These are phyloP conservation scores for Passer montanus DNA, from an alignment of 2,113 vertebrate species.

Conservation along the genomic window DNA sequence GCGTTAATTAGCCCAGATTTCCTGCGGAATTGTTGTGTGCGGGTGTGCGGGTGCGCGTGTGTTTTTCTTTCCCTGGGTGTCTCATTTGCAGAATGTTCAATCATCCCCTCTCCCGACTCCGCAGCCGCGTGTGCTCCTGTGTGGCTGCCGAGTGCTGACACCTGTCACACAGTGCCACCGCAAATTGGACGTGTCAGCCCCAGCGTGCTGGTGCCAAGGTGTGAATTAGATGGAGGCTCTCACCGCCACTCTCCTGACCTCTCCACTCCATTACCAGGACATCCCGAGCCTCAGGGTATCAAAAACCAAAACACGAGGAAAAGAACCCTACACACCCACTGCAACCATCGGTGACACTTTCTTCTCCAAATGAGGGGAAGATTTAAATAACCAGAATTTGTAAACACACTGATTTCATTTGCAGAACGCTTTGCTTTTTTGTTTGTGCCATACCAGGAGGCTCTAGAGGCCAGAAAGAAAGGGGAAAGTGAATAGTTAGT, in stretches of 20 bases:
- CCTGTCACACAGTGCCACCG: slow-evolving; percentile 67
- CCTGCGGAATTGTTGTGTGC: neutral
- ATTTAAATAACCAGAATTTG: neutral
- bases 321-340: neutral
- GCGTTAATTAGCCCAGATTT: slow-evolving; percentile 43
- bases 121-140: neutral
- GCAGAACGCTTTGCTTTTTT: neutral
- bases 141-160: slow-evolving; percentile 57
- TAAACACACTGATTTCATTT: neutral
- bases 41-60: neutral
- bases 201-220: slow-evolving; percentile 62
- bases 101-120: slow-evolving; percentile 18
- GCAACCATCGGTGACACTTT: neutral
- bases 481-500: neutral
- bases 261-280: slow-evolving; percentile 19
- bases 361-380: neutral
- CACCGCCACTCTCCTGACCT: slow-evolving; percentile 35
- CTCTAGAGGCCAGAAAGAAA: neutral
- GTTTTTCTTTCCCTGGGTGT: slow-evolving; percentile 59
- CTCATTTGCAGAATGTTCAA: slow-evolving; percentile 70
- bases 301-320: neutral
- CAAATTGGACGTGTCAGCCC: slow-evolving; percentile 69
- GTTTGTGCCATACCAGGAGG: neutral
- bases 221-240: slow-evolving; percentile 69
- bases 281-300: slow-evolving; percentile 25